Evolutionary conservation across 2,797 vertebrate genomes (phyloP).

Genomic region (Phoeniculus purpureus): DNA sequence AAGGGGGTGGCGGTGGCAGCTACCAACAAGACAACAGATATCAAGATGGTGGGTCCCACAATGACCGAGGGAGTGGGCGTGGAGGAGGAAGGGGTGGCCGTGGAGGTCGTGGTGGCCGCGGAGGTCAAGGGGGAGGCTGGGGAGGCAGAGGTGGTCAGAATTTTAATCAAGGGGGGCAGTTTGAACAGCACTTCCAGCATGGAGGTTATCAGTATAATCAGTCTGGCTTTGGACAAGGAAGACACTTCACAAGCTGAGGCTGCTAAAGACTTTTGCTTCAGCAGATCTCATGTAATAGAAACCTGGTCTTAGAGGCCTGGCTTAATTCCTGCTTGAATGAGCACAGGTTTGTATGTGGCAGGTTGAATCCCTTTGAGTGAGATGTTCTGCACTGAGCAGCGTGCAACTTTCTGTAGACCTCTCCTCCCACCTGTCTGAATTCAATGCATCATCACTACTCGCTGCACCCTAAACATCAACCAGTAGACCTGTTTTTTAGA

Average conservation of each 20-base stretch:
- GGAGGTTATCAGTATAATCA: slow-evolving; percentile 96
- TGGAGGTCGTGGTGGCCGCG: slow-evolving; percentile 78
- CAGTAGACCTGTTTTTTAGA: slow-evolving; percentile 42
- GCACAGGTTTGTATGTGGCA: slow-evolving; percentile 43
- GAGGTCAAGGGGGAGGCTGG: slow-evolving; percentile 89
- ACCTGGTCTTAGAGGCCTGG: slow-evolving; percentile 63
- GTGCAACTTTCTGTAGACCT: slow-evolving; percentile 24
- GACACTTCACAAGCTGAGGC: slow-evolving; percentile 93
- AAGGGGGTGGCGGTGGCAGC: slow-evolving; percentile 72
- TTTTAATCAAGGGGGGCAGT: slow-evolving; percentile 94
- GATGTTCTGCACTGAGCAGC: not conserved
- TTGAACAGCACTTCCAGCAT: slow-evolving; percentile 98
- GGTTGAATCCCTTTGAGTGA: slow-evolving; percentile 36
- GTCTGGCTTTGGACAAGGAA: slow-evolving; percentile 93
- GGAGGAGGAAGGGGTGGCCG: slow-evolving; percentile 80
- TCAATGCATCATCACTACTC: slow-evolving; percentile 1
- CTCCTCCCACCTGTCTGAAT: slow-evolving; percentile 15
- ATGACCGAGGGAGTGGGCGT: slow-evolving; percentile 81
- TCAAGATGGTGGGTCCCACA: slow-evolving; percentile 82
- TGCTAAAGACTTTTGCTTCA: slow-evolving; percentile 61
- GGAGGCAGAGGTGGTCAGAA: slow-evolving; percentile 91
- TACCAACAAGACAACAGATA: slow-evolving; percentile 84
- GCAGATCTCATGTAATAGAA: slow-evolving; percentile 83
- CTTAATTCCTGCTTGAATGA: slow-evolving; percentile 58
- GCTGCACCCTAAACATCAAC: slow-evolving; percentile 36